Percentiles rank a stretch among this genome's conserved stretches.
phyloP scores from a whole-genome alignment of 2,888 invertebrate genomes.

The Nycteola revayana region DNA sequence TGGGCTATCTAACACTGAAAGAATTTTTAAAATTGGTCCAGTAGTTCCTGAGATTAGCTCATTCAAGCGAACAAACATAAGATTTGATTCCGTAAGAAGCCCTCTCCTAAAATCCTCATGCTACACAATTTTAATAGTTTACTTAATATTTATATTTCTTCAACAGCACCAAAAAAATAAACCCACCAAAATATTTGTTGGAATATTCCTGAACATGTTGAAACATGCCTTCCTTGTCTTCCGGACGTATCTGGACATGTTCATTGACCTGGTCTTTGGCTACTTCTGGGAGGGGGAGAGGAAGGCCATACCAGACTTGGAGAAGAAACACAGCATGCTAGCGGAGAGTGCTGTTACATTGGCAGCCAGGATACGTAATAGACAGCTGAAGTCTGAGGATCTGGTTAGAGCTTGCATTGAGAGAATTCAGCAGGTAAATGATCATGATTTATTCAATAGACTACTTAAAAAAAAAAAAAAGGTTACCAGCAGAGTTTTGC shows the following conservation, averaged over 20 bases:
- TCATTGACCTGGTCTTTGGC: slow-evolving; percentile 59
- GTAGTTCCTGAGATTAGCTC: too few relatives aligned
- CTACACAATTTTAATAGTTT: too few relatives aligned
- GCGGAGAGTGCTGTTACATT: slow-evolving; percentile 85
- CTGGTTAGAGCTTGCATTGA: slow-evolving; percentile 89
- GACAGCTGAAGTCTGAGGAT: slow-evolving; percentile 84
- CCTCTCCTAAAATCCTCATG: too few relatives aligned
- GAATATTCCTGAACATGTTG: slow-evolving; percentile 54
- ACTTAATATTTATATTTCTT: not conserved
- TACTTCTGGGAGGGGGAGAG: slow-evolving; percentile 56
- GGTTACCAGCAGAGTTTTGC: too few relatives aligned
- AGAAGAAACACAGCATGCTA: slow-evolving; percentile 54
- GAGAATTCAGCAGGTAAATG: slow-evolving; percentile 85
- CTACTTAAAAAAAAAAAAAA: too few relatives aligned
- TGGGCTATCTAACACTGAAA: too few relatives aligned
- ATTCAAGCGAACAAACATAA: too few relatives aligned
- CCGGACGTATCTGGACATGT: slow-evolving; percentile 54
- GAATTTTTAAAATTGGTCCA: too few relatives aligned
- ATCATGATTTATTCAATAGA: too few relatives aligned
- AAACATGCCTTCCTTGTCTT: slow-evolving; percentile 54
- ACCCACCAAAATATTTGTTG: slow-evolving; percentile 57
- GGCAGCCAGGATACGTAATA: slow-evolving; percentile 84
- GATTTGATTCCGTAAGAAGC: too few relatives aligned
- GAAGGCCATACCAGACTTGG: slow-evolving; percentile 56
- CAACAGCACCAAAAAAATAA: slow-evolving; percentile 51